Base-by-base conservation (phyloP, 2,797 vertebrate species). In the Atherinosoma microstoma region DNA sequence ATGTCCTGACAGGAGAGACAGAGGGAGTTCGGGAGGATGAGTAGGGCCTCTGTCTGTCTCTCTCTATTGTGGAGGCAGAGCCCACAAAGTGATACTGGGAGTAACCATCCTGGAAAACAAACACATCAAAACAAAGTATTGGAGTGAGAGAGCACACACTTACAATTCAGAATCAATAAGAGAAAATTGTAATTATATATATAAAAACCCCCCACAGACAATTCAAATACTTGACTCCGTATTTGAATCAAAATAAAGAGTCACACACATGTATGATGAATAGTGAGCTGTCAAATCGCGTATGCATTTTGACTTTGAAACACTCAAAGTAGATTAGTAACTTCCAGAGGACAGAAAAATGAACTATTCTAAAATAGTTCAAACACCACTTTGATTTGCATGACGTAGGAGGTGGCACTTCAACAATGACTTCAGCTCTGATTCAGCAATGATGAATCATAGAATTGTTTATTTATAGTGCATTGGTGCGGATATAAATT, bases 21-120 rank as follows among this genome's bases (percentile, higher is more conserved):
- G 98, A 99, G 47, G 98, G 98, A 4, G 98, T 99, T 86, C 98
- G 94, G 51, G 98, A 99, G 8, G 97, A 98, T 3, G 98, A 98
- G 92, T 99, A 99, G 4, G 98, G 98, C 80, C 97, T 96, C 94
- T 99, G 98, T 86, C 98, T 93, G 87, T 99, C 98, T 94, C 98
- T 92, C 91, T 99, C 98, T 93, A 99, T 99, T 76, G 98, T 99
- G 64, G 98, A 99, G 42, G 98, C 97, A 64, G 98, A 98, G 79
- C 98, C 97, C 90, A 99, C 96, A 80, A 99, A 99, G 94, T 99
- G 98, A 95, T 99, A 99, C 87, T 99, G 98, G 1, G 97, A 97
- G 94, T 97, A 99, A 88, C 98, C 98, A 0, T 99, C 98, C 98
- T 99, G 93, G 8, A 74, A 87, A 76, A 93, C 84, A 79, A 82